phyloP scores from a whole-genome alignment of 2,113 vertebrate genomes.

The Alces alces region DNA sequence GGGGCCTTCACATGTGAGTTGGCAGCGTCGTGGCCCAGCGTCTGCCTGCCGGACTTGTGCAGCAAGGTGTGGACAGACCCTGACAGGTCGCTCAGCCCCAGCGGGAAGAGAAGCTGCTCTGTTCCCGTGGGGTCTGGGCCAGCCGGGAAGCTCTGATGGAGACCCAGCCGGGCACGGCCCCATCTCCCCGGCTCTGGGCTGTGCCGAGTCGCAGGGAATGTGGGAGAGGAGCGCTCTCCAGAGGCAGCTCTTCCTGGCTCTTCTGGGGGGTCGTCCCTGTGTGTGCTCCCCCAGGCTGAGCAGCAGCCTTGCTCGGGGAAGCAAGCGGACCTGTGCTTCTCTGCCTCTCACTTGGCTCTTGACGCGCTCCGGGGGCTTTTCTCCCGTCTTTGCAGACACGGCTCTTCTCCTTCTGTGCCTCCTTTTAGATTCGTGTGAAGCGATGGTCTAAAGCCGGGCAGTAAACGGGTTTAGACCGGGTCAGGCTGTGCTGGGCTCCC shows the following conservation, averaged over 20 bases:
- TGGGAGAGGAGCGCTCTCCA: not conserved
- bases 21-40: rapidly evolving
- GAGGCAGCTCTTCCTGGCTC: not conserved
- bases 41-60: not conserved
- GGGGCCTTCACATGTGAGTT: not conserved
- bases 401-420: not conserved
- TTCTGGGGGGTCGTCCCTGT: not conserved
- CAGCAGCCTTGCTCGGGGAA: not conserved
- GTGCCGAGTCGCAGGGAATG: rapidly evolving
- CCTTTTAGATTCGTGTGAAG: not conserved
- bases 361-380: not conserved
- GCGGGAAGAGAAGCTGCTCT: not conserved
- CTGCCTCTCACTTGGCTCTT: not conserved
- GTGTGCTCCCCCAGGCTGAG: rapidly evolving
- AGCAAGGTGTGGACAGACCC: not conserved
- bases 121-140: not conserved
- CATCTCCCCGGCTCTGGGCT: not conserved
- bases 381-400: not conserved
- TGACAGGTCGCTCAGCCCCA: not conserved
- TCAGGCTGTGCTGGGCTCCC: not conserved
- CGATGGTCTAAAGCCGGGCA: not conserved
- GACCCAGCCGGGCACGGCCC: not conserved
- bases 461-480: not conserved
- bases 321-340: not conserved
- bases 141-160: not conserved